phyloP scores from a whole-genome alignment of 2,888 invertebrate genomes.

The Standfussiana lucernea region DNA sequence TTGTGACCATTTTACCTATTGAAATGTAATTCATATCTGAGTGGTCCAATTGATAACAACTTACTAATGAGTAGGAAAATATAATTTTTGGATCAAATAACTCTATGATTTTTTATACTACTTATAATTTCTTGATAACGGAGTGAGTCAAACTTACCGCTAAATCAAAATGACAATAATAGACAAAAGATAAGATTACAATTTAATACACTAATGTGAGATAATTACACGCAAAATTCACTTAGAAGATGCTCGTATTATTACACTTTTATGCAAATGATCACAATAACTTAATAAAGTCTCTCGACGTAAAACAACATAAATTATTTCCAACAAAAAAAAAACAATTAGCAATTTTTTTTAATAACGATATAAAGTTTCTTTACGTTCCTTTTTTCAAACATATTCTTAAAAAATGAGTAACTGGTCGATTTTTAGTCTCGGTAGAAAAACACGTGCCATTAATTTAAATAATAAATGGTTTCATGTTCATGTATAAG shows the following conservation, averaged over 20 bases:
- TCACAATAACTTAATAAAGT: constrained; percentile 30
- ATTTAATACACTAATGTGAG: constrained; percentile 5
- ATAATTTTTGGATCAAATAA: neutral
- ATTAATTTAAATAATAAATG: constrained; percentile 42
- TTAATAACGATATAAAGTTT: constrained; percentile 9
- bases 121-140: neutral
- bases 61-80: neutral
- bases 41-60: neutral
- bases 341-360: constrained; percentile 32
- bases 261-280: constrained; percentile 45
- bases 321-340: constrained; percentile 15
- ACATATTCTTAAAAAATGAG: constrained; percentile 4
- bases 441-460: constrained; percentile 19
- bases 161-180: constrained; percentile 17
- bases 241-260: constrained; percentile 22
- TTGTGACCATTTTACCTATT: no score
- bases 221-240: constrained; percentile 28
- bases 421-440: constrained; percentile 6
- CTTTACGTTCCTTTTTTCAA: constrained; percentile 6
- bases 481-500: constrained; percentile 17
- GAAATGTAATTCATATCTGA: no score
- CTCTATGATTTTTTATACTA: neutral
- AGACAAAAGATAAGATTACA: constrained; percentile 23
- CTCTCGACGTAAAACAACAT: constrained; percentile 21
- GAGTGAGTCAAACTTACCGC: neutral